phyloP scores from a whole-genome alignment of 2,113 vertebrate species.

The Microcebus jonahi region DNA sequence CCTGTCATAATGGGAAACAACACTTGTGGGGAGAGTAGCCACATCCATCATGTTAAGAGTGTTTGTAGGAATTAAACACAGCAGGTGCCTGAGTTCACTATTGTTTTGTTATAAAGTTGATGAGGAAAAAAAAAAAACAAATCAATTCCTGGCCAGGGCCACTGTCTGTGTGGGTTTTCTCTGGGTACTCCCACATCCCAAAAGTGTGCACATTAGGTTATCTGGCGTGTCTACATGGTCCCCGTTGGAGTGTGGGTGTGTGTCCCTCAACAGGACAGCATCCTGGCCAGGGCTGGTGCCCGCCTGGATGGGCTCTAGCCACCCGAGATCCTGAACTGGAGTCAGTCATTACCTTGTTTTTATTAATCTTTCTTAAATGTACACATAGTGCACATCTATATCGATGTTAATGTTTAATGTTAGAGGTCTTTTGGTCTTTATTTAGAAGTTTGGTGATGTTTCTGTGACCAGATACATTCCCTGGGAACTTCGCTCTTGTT shows the following conservation, averaged over 20 bases:
- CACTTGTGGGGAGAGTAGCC: too few species aligned
- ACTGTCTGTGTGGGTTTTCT: neutral
- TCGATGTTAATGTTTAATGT: neutral
- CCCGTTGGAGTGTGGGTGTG: neutral
- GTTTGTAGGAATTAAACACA: neutral
- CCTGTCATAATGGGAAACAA: neutral
- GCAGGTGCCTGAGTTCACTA: neutral
- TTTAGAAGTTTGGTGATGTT: neutral
- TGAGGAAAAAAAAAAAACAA: neutral
- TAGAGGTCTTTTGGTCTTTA: neutral
- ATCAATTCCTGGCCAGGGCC: neutral
- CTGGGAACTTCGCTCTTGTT: neutral
- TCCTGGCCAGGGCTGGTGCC: neutral
- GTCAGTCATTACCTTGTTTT: neutral
- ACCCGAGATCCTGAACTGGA: neutral
- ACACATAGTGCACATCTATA: neutral
- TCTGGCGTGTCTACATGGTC: neutral
- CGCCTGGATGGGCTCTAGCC: neutral
- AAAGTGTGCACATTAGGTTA: neutral
- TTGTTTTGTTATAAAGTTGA: neutral
- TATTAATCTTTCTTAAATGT: neutral
- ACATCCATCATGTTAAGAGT: fast-evolving
- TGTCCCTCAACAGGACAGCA: too few species aligned
- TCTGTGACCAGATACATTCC: neutral
- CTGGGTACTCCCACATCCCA: neutral